phyloP scores from a whole-genome alignment of 2,888 invertebrate species.

The Poecilus cupreus region DNA sequence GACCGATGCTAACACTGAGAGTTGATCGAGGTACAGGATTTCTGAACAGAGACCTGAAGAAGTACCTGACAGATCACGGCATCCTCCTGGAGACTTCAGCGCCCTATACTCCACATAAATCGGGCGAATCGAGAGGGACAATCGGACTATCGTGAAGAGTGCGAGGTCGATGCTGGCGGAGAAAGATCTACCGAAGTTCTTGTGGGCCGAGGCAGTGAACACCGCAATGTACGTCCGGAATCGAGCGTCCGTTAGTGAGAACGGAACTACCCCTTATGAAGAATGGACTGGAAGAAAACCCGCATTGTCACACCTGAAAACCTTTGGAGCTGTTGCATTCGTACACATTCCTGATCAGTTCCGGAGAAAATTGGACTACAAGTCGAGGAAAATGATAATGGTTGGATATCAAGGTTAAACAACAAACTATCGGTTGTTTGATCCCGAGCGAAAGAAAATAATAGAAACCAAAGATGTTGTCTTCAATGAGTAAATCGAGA shows the following conservation, averaged over 20 bases:
- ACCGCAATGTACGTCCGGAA: neutral
- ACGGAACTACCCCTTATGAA: neutral
- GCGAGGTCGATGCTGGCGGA: conserved; percentile 55
- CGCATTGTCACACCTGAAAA: conserved; percentile 37
- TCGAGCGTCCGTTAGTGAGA: neutral
- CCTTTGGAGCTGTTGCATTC: conserved; percentile 50
- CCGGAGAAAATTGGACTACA: conserved; percentile 45
- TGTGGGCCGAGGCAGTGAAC: neutral
- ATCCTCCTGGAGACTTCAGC: neutral
- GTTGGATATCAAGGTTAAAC: conserved; percentile 37
- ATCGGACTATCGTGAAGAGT: conserved; percentile 59
- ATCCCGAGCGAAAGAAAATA: conserved; percentile 6
- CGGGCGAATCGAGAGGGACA: conserved; percentile 57
- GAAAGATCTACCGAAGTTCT: conserved; percentile 7
- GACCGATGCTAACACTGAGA: neutral
- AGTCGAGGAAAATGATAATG: conserved; percentile 49
- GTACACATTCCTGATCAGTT: conserved; percentile 54
- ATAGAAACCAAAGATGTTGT: neutral
- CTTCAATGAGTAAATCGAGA: neutral
- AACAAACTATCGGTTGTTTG: conserved; percentile 47
- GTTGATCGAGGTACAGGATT: conserved; percentile 2
- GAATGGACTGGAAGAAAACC: neutral
- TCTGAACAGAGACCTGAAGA: neutral
- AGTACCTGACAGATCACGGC: neutral
- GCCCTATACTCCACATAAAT: neutral